A percentile compares a stretch with the other conserved stretches of the same genome.
These are phyloP conservation scores for Hemithea aestivaria DNA, from an alignment of 2,888 invertebrate genomes.

Conservation along the genomic window DNA sequence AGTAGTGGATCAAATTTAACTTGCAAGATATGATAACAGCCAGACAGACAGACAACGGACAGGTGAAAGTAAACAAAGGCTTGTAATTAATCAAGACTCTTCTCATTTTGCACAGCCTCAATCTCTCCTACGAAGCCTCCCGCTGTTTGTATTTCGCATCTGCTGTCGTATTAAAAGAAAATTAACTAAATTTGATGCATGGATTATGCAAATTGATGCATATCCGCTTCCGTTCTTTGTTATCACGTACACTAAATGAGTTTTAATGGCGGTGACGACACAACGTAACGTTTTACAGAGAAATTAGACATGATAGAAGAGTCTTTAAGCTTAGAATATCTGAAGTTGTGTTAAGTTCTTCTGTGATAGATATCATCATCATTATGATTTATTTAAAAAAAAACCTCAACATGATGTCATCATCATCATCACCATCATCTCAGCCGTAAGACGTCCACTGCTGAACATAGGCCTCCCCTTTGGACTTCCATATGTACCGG, in stretches of 20 bases:
- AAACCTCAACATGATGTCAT: too few species aligned
- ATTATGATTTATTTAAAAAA: too few species aligned
- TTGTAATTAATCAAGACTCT: neutral
- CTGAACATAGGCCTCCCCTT: too few species aligned
- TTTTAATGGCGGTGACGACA: constrained; percentile 49
- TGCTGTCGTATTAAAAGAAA: constrained; percentile 69
- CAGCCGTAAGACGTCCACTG: too few species aligned
- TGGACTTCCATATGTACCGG: too few species aligned
- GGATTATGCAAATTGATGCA: constrained; percentile 72
- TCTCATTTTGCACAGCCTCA: neutral
- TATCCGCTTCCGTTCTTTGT: constrained; percentile 61
- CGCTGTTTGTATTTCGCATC: constrained; percentile 36
- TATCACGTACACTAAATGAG: constrained; percentile 65
- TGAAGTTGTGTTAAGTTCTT: too few species aligned
- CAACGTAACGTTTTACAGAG: constrained; percentile 37
- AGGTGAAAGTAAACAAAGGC: too few species aligned
- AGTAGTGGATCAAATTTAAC: too few species aligned
- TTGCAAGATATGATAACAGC: too few species aligned
- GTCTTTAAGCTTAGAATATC: neutral
- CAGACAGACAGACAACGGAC: too few species aligned
- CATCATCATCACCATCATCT: too few species aligned
- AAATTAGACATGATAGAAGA: constrained; percentile 11
- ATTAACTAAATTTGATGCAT: constrained; percentile 74
- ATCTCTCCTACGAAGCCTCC: constrained; percentile 8
- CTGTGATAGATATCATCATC: too few species aligned